Evolutionary conservation across 2,888 invertebrate species (phyloP), one percentile per base, ranked within the genome.

Genomic region (Syrista parreyssii): DNA sequence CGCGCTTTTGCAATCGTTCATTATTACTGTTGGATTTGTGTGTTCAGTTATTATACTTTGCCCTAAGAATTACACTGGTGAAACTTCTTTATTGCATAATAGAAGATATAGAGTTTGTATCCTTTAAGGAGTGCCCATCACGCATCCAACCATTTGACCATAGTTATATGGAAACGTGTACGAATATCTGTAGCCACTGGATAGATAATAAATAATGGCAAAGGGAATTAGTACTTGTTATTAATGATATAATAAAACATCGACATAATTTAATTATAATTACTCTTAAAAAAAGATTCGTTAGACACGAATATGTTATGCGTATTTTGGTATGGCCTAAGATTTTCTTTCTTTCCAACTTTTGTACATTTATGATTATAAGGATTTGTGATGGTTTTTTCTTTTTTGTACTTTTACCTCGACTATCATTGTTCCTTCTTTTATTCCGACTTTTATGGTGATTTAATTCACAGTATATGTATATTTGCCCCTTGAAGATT

Each of bases 41-140:
- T 23, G 23, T 55, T 55, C 55, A 55, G 55, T 55, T 55, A 55
- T 55, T 55, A 55, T 55, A 9, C 55, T 55, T 55, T 55, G 55
- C 23, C 23, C 23, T 9, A 55, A 15, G 55, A 55, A 23, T 55
- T 55, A 55, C 9, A 23, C 23, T 2, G 55, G 55, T 55, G 55
- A 71, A 32, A 71, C 71, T 71, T 71, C 71, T 73, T 75, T 73
- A 75, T 86, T 84, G 83, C 82, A 79, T 81, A 82, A 85, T 80
- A 71, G 35, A 72, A 68, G 79, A 79, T 78, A 82, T 78, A 76
- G 33, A 81, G 79, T 78, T 82, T 75, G 79, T 81, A 78, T 78
- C 12, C 76, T 81, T 79, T 81, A 79, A 79, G 82, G 83, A 82
- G 83, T 78, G 79, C 82, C 80, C 68, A 75, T 76, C 74, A 34